These are phyloP conservation scores for Micromesistius poutassou DNA, from an alignment of 2,797 vertebrate species.

Conservation along the genomic window DNA sequence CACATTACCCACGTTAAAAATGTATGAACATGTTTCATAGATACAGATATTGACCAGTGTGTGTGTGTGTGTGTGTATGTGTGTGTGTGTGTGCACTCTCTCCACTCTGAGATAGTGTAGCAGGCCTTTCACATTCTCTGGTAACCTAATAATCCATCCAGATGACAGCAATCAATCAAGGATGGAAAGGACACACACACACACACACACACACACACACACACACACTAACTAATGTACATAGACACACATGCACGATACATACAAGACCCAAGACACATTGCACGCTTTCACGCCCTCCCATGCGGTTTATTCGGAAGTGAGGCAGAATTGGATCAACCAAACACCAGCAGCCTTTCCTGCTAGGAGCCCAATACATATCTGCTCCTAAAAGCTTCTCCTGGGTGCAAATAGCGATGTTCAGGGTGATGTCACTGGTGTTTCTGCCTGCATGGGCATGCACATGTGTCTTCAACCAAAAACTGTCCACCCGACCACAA, in stretches of 20 bases:
- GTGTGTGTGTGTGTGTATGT: conserved; percentile 13
- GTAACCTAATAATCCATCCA: conserved; percentile 67
- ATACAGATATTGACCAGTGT: conserved; percentile 32
- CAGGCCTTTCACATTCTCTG: conserved; percentile 51
- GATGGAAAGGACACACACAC: conserved; percentile 41
- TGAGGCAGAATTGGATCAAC: conserved; percentile 73
- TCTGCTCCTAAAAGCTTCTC: conserved; percentile 69
- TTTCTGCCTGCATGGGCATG: conserved; percentile 29
- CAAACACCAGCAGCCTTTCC: conserved; percentile 66
- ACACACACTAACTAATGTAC: background rate
- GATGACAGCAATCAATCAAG: conserved; percentile 72
- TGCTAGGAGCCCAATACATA: conserved; percentile 55
- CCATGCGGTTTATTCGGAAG: conserved; percentile 53
- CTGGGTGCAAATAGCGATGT: conserved; percentile 62
- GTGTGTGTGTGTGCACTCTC: conserved; percentile 20
- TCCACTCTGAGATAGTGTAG: conserved; percentile 43
- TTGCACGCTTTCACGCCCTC: background rate
- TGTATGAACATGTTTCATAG: conserved; percentile 37
- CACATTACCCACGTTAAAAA: conserved; percentile 26
- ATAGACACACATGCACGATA: conserved; percentile 47
- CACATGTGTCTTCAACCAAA: conserved; percentile 40
- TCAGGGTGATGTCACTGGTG: background rate
- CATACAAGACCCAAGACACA: conserved; percentile 10
- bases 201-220: conserved; percentile 21
- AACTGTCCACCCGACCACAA: conserved; percentile 20